Percentiles rank a stretch among this genome's conserved stretches.
phyloP scores from a whole-genome alignment of 2,888 invertebrate genomes.

The Drosophila meridionalis region DNA sequence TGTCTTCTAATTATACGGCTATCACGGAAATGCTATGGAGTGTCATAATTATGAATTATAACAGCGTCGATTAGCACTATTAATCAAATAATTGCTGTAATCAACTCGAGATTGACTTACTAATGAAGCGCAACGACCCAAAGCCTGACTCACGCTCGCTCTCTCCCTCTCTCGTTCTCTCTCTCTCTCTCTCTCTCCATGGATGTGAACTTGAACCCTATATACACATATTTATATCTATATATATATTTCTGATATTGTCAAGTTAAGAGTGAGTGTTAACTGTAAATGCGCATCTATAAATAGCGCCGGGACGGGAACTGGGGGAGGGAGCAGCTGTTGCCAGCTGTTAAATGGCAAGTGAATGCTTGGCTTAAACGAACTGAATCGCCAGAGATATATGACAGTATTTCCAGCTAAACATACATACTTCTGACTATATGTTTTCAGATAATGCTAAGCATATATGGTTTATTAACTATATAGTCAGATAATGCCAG shows the following conservation, averaged over 20 bases:
- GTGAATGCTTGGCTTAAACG: constrained; percentile 10
- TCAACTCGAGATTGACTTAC: constrained; percentile 31
- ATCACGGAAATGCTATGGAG: constrained; percentile 19
- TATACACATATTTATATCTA: not conserved
- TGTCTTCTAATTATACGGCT: not conserved
- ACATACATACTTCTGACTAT: not conserved
- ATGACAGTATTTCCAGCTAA: not conserved
- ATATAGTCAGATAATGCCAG: not conserved
- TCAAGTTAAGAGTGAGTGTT: constrained; percentile 25
- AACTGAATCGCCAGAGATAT: not conserved
- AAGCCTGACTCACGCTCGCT: constrained; percentile 11
- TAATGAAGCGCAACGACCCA: constrained; percentile 38
- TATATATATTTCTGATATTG: not conserved
- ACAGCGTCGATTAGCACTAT: constrained; percentile 17
- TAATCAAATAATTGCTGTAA: constrained; percentile 47
- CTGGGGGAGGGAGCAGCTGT: constrained; percentile 18
- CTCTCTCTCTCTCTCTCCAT: not conserved
- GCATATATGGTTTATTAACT: too few species aligned
- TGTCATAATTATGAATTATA: constrained; percentile 32
- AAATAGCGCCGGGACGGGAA: constrained; percentile 25
- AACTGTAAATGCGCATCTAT: constrained; percentile 18
- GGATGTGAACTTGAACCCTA: constrained; percentile 42
- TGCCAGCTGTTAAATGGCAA: constrained; percentile 38
- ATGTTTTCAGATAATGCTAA: not conserved
- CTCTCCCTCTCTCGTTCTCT: not conserved